phyloP scores from a whole-genome alignment of 1,140 invertebrate genomes.

The Saccostrea echinata region DNA sequence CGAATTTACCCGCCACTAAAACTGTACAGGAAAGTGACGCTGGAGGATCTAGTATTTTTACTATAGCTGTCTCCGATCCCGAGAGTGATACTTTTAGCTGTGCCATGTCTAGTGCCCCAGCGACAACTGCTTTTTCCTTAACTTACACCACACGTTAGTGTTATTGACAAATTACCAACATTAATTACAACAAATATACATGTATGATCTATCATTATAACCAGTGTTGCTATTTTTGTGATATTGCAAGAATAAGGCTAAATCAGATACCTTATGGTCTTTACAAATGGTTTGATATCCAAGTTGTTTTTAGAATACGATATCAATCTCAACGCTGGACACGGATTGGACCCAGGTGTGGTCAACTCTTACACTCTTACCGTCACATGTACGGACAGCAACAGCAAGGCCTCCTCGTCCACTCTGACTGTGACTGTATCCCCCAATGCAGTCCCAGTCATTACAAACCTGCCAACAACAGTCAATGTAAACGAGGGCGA shows the following conservation, averaged over 20 bases:
- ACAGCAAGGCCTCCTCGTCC: neutral
- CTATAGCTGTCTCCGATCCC: conserved; percentile 42
- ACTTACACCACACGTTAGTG: conserved; percentile 36
- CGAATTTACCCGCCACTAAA: conserved; percentile 31
- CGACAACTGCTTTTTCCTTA: neutral
- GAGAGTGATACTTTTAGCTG: conserved; percentile 46
- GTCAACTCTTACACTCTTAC: conserved; percentile 23
- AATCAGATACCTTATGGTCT: no score
- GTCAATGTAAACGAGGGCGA: conserved; percentile 8
- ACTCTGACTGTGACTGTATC: conserved; percentile 20
- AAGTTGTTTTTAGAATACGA: conserved; percentile 32
- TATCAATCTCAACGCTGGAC: conserved; percentile 23
- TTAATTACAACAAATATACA: no score
- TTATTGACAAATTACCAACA: no score
- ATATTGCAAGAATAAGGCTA: no score
- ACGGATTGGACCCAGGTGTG: conserved; percentile 38
- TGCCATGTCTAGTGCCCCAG: conserved; percentile 20
- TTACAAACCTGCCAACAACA: conserved; percentile 30
- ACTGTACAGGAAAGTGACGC: conserved; percentile 36
- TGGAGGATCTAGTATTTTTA: conserved; percentile 36
- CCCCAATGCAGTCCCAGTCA: conserved; percentile 41
- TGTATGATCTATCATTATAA: no score
- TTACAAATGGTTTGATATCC: no score
- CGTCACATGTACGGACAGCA: conserved; percentile 39
- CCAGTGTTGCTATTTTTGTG: no score